phyloP scores from a whole-genome alignment of 2,888 invertebrate species.

The Lutraria lutraria region DNA sequence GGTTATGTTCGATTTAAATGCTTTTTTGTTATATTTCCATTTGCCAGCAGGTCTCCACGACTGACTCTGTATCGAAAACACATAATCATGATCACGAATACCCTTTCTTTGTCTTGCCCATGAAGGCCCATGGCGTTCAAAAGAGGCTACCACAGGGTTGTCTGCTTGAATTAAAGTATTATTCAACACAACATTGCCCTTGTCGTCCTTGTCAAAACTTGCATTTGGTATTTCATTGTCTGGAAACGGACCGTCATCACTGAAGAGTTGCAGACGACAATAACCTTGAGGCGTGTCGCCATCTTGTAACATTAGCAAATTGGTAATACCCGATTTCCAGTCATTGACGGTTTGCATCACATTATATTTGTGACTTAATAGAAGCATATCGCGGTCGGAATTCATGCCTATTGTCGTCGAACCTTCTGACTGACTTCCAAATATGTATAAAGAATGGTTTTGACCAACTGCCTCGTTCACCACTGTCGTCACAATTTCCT shows the following conservation, averaged over 20 bases:
- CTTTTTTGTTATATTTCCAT: not conserved
- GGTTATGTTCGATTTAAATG: not conserved
- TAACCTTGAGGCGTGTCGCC: not conserved
- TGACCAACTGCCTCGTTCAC: not conserved
- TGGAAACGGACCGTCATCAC: not conserved
- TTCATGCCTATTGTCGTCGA: conserved; percentile 35
- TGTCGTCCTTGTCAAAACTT: not conserved
- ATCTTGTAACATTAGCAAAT: conserved; percentile 41
- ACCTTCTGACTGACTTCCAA: conserved; percentile 42
- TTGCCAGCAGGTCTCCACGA: not conserved
- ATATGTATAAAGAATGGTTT: not conserved
- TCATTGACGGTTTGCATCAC: conserved; percentile 30
- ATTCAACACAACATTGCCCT: not conserved
- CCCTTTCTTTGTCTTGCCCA: not conserved
- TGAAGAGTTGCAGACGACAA: conserved; percentile 9
- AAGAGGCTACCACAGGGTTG: not conserved
- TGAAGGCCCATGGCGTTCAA: conserved; percentile 3
- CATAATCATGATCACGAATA: not conserved
- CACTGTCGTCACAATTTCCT: not conserved
- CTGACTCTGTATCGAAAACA: not conserved
- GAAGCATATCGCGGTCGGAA: conserved; percentile 31
- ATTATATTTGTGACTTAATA: not conserved
- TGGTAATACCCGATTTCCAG: conserved; percentile 32
- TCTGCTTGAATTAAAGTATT: not conserved
- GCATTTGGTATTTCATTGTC: not conserved